Evolutionary conservation across 2,113 vertebrate species (phyloP).

Genomic region (Tonatia bakeri): DNA sequence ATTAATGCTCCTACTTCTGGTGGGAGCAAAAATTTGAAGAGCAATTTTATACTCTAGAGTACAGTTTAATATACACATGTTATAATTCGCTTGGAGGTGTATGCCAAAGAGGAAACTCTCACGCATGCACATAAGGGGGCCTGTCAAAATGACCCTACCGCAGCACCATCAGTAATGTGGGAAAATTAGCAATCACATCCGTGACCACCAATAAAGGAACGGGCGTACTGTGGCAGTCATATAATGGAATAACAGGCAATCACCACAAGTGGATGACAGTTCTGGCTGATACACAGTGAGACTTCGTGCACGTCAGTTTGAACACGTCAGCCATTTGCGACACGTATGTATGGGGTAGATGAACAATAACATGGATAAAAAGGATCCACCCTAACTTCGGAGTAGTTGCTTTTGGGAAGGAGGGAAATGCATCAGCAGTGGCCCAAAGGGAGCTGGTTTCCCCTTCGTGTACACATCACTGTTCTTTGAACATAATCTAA

Average conservation of each 20-base stretch:
- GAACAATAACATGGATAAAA: neutral
- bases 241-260: neutral
- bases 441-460: too few relatives aligned
- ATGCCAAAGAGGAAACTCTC: neutral
- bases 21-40: neutral
- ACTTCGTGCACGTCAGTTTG: neutral
- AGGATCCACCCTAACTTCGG: neutral
- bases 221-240: neutral
- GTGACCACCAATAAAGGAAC: neutral
- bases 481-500: neutral
- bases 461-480: neutral
- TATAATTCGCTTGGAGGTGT: neutral
- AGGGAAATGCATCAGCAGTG: neutral
- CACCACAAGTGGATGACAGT: neutral
- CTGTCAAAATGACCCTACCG: neutral
- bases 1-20: neutral
- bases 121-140: accelerated
- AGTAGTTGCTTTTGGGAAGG: neutral
- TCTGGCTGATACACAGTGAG: neutral
- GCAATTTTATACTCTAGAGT: neutral
- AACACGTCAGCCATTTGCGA: neutral
- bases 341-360: neutral
- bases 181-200: neutral
- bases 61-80: neutral
- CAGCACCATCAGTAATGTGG: neutral